Evolutionary conservation across 2,797 vertebrate genomes (phyloP), one percentile per base, ranked within the genome.

Genomic region (Acanthiza pusilla): DNA sequence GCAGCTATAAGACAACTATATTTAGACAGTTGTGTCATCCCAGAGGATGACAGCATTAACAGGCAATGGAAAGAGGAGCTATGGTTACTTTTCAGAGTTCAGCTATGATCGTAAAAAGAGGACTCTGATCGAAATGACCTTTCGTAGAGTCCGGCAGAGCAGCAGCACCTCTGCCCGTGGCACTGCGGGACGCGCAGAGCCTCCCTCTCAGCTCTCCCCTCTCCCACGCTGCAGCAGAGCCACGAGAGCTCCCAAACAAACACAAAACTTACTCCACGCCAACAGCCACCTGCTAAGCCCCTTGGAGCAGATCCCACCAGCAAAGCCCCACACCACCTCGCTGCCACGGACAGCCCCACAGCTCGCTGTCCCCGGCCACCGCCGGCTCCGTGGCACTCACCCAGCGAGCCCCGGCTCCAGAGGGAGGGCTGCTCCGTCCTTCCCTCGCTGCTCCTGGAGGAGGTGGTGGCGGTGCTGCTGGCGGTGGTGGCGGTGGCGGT

Each of bases 21-120:
- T 97, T 97, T 97, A 97, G 98, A 93, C 4, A 89, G 91, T 95
- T 96, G 92, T 87, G 96, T 97, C 97, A 97, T 96, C 95, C 84
- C 84, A 65, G 68, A 96, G 88, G 96, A 95, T 92, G 96, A 95
- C 45, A 60, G 91, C 63, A 38, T 93, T 95, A 95, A 83, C 94
- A 82, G 94, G 94, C 91, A 93, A 70, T 71, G 68, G 73, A 65
- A 91, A 92, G 95, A 96, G 81, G 94, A 97, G 93, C 96, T 94
- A 81, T 51, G 95, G 94, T 96, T 96, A 97, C 96, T 98, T 97
- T 96, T 76, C 93, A 82, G 91, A 96, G 96, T 96, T 80, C 65
- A 54, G 82, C 54, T 96, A 78, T 38, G 91, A 62, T 87, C 10
- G 8, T 36, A 65, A 85, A 91, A 54, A 73, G 73, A 63, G 71